Conservation (phyloP, 1,140 invertebrate species). For the Bombus picipes region DNA sequence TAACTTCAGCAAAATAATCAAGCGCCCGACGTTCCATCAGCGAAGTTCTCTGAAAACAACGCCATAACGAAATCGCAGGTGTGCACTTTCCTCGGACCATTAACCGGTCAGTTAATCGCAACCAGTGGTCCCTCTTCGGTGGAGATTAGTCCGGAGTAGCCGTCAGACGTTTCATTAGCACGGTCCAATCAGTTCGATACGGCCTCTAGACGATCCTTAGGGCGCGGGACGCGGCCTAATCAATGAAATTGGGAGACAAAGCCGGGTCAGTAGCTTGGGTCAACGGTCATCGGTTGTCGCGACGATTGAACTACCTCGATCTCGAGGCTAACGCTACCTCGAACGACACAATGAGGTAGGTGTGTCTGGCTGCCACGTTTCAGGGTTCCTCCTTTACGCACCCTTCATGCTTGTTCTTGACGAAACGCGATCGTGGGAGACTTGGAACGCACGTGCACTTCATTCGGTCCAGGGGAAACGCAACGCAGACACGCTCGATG, state of each 20-base stretch:
- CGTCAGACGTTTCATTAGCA: conserved; percentile 81
- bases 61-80: background rate
- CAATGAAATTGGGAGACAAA: conserved; percentile 82
- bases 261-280: conserved; percentile 72
- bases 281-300: conserved; percentile 70
- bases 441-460: conserved; percentile 16
- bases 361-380: conserved; percentile 66
- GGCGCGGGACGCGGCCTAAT: conserved; percentile 72
- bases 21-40: background rate
- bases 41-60: no score
- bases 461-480: background rate
- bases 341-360: conserved; percentile 75
- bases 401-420: conserved; percentile 56
- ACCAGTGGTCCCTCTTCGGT: conserved; percentile 16
- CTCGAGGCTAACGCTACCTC: conserved; percentile 58
- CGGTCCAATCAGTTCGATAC: conserved; percentile 73
- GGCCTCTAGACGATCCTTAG: conserved; percentile 50
- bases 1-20: background rate
- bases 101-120: conserved; percentile 37
- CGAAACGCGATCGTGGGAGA: conserved; percentile 58
- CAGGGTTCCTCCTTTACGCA: conserved; percentile 16
- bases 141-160: conserved; percentile 75
- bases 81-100: background rate
- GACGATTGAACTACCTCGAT: conserved; percentile 73
- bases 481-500: background rate